Conservation (phyloP, 2,797 vertebrate genomes). For the Chromis chromis region DNA sequence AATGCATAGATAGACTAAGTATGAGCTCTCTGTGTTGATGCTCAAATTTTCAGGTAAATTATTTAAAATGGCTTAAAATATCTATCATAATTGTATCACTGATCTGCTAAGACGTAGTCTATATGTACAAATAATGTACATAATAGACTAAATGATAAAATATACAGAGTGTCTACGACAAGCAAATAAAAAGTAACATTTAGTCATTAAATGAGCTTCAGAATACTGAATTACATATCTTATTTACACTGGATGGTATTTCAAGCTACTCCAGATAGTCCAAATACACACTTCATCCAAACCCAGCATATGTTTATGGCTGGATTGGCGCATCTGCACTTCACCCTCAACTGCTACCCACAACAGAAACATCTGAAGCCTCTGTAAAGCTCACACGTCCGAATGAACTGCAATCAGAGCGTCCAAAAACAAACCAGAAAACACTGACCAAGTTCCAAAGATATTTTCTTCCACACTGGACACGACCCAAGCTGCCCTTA, state of each 20-base stretch:
- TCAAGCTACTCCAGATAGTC: slow-evolving; percentile 6
- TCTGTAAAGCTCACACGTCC: slow-evolving; percentile 28
- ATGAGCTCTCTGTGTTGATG: too few species aligned
- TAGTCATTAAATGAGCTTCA: background rate
- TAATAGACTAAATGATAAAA: background rate
- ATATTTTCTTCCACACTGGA: slow-evolving; percentile 49
- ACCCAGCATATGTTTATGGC: slow-evolving; percentile 21
- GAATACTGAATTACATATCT: background rate
- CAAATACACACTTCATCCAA: slow-evolving; percentile 22
- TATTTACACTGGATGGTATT: slow-evolving; percentile 1
- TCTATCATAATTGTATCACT: too few species aligned
- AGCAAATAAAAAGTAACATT: too few species aligned
- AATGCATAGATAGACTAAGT: too few species aligned
- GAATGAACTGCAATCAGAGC: slow-evolving; percentile 28
- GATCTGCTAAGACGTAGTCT: too few species aligned
- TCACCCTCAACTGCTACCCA: slow-evolving; percentile 16
- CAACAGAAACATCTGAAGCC: slow-evolving; percentile 45
- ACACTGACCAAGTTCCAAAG: slow-evolving; percentile 8
- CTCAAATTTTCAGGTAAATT: too few species aligned
- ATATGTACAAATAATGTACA: too few species aligned
- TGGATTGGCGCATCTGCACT: slow-evolving; percentile 33
- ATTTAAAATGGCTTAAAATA: too few species aligned
- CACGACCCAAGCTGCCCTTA: slow-evolving; percentile 35
- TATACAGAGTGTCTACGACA: background rate
- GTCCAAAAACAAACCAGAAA: slow-evolving; percentile 23